Conservation (phyloP, 1,140 invertebrate genomes). For the Eriocheir sinensis region DNA sequence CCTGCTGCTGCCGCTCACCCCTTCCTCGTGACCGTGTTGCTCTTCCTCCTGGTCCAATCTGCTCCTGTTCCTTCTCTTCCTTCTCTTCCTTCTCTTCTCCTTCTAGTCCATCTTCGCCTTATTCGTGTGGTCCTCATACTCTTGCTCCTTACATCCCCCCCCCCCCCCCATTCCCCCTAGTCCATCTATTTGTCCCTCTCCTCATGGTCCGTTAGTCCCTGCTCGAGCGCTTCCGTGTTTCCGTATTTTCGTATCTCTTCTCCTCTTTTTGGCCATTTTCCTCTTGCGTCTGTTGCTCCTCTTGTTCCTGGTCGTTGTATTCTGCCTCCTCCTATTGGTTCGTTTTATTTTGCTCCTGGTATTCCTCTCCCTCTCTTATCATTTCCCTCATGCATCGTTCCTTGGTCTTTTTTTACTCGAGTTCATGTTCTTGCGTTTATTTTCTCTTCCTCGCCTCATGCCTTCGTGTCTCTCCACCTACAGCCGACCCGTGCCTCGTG, state of each 20-base stretch:
- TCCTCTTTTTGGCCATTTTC: background rate
- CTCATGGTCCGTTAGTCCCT: too few relatives aligned
- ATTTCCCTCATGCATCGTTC: too few relatives aligned
- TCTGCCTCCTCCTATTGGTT: background rate
- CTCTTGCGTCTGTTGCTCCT: background rate
- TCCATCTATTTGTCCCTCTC: background rate
- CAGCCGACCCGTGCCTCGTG: constrained; percentile 80
- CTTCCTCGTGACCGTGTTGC: background rate
- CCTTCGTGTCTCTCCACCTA: background rate
- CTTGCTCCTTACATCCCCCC: background rate
- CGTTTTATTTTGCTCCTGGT: too few relatives aligned
- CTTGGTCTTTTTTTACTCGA: too few relatives aligned
- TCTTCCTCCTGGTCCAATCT: background rate
- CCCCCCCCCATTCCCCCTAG: background rate
- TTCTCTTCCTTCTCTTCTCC: background rate
- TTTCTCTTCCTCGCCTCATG: too few relatives aligned
- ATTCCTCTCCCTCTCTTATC: too few relatives aligned
- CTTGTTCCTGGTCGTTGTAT: background rate
- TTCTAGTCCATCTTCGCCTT: background rate
- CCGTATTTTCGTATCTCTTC: too few relatives aligned
- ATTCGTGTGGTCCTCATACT: background rate
- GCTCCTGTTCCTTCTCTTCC: background rate
- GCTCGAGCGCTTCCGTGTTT: too few relatives aligned
- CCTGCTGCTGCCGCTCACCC: background rate
- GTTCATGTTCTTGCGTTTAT: too few relatives aligned